These are phyloP conservation scores for Psilanteris sp. DNA, from an alignment of 1,140 invertebrate genomes.

Conservation along the genomic window DNA sequence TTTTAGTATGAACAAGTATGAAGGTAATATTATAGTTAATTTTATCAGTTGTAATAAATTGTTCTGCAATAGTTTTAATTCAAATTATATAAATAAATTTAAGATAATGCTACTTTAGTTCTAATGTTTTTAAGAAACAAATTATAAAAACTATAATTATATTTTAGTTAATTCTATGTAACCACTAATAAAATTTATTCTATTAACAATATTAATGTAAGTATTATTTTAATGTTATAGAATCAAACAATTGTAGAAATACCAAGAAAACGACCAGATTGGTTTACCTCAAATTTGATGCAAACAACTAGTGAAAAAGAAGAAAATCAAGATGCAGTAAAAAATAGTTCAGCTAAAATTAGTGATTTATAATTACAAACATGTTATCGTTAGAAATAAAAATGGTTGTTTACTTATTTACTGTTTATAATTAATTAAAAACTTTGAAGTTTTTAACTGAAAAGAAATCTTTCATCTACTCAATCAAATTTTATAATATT, in stretches of 20 bases:
- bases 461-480: too few species aligned
- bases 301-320: constrained; percentile 86
- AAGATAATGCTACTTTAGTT: too few species aligned
- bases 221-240: constrained; percentile 64
- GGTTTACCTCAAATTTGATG: constrained; percentile 90
- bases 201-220: neutral
- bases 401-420: neutral
- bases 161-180: constrained; percentile 8
- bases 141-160: constrained; percentile 21
- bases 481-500: too few species aligned
- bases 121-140: neutral
- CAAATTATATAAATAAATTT: too few species aligned
- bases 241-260: constrained; percentile 87
- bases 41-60: too few species aligned
- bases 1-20: too few species aligned
- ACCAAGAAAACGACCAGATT: constrained; percentile 85
- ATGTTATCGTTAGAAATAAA: constrained; percentile 1
- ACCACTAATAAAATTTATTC: neutral
- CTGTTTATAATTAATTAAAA: too few species aligned
- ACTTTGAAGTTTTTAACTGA: too few species aligned
- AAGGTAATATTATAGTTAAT: too few species aligned
- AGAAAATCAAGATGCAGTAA: constrained; percentile 80
- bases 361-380: neutral
- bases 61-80: too few species aligned
- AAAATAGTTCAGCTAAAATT: constrained; percentile 81